A percentile compares a stretch with the other conserved stretches of the same genome.
These are phyloP conservation scores for Electrophaes corylata DNA, from an alignment of 2,888 invertebrate species.

Conservation along the genomic window DNA sequence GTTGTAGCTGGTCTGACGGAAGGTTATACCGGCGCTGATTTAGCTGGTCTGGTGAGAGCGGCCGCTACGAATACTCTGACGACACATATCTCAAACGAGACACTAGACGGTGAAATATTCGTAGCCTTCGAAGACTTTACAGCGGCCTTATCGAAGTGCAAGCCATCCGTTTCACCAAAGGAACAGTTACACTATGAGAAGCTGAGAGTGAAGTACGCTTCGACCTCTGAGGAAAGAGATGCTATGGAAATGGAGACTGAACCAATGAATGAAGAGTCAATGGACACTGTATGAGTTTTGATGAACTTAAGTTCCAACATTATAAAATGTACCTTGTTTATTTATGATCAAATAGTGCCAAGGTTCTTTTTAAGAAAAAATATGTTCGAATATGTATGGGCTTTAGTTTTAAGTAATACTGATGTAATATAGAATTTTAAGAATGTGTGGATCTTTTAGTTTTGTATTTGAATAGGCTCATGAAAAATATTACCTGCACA, in stretches of 20 bases:
- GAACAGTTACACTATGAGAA: conserved; percentile 91
- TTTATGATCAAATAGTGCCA: conserved; percentile 66
- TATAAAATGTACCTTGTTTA: conserved; percentile 47
- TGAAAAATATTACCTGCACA: conserved; percentile 42
- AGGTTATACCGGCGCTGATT: conserved; percentile 97
- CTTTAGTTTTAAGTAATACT: conserved; percentile 9
- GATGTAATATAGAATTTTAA: conserved; percentile 13
- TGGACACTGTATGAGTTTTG: conserved; percentile 77
- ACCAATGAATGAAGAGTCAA: conserved; percentile 73
- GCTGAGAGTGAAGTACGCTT: conserved; percentile 87
- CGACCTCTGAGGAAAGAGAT: conserved; percentile 75
- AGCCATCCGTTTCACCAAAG: conserved; percentile 93
- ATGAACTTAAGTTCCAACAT: conserved; percentile 44
- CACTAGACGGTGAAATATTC: conserved; percentile 81
- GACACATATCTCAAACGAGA: conserved; percentile 87
- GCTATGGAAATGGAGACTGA: conserved; percentile 84
- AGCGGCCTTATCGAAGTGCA: conserved; percentile 89
- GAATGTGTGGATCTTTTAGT: conserved; percentile 32
- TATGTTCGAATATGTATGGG: conserved; percentile 14
- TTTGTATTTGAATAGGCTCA: conserved; percentile 40
- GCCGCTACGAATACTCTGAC: conserved; percentile 92
- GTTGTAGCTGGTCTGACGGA: conserved; percentile 88
- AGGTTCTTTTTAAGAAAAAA: conserved; percentile 37
- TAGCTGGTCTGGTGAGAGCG: conserved; percentile 94
- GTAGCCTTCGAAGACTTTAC: conserved; percentile 90